These are phyloP conservation scores for Schizopygopsis pylzovi DNA, from an alignment of 2,797 vertebrate species.

Conservation along the genomic window DNA sequence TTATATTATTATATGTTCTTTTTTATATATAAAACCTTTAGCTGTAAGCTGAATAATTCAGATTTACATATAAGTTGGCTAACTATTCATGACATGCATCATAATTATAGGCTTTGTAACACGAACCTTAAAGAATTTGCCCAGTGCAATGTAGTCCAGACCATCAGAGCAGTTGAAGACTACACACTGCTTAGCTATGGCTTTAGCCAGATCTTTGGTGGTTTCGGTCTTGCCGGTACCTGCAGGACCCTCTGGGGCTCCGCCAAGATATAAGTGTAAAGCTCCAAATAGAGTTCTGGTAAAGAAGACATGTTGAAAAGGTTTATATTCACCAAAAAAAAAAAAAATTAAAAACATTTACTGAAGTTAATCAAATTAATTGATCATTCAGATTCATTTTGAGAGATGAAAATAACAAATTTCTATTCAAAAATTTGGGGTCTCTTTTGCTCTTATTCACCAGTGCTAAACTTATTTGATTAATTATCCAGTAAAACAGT, in stretches of 20 bases:
- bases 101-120: background rate
- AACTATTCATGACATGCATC: background rate
- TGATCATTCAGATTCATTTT: background rate
- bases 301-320: slow-evolving; percentile 34
- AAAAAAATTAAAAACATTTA: background rate
- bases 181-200: slow-evolving; percentile 93
- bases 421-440: background rate
- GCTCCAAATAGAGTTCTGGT: slow-evolving; percentile 89
- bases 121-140: slow-evolving; percentile 92
- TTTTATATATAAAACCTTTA: background rate
- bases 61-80: background rate
- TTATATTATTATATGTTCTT: background rate
- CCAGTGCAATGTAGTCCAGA: slow-evolving; percentile 90
- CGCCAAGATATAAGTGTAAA: slow-evolving; percentile 88
- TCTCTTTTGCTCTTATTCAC: background rate
- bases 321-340: background rate
- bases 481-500: background rate
- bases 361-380: background rate
- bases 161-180: slow-evolving; percentile 95
- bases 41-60: background rate
- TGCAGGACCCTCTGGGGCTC: slow-evolving; percentile 90
- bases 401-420: background rate
- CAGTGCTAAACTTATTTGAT: background rate
- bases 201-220: slow-evolving; percentile 92
- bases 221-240: slow-evolving; percentile 94